A percentile compares a stretch with the other conserved stretches of the same genome.
Evolutionary conservation across 2,888 invertebrate genomes (phyloP).

Genomic region (Caenorhabditis virilis): DNA sequence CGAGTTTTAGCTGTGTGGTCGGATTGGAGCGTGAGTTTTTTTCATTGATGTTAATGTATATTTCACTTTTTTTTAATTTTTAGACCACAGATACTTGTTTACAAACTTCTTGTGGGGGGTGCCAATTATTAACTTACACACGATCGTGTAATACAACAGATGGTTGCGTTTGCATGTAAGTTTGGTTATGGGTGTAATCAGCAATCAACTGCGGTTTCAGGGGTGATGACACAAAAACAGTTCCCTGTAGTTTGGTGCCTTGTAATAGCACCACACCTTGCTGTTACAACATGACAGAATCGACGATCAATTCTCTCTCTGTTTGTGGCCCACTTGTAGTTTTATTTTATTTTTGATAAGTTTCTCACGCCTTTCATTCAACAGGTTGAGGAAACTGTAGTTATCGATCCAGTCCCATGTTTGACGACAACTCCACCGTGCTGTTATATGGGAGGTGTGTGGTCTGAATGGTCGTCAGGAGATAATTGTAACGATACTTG

Average conservation of each 20-base stretch:
- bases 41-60: too few species aligned
- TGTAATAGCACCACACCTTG: conserved; percentile 11
- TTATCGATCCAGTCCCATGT: conserved; percentile 8
- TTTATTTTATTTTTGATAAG: neutral
- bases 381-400: neutral
- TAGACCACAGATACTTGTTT: conserved; percentile 26
- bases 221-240: conserved; percentile 16
- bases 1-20: conserved; percentile 24
- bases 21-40: conserved; percentile 37
- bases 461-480: conserved; percentile 32
- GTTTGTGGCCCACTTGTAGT: conserved; percentile 24
- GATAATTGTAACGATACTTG: conserved; percentile 35
- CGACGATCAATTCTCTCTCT: conserved; percentile 14
- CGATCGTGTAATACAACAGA: conserved; percentile 20
- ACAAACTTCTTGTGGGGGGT: conserved; percentile 29
- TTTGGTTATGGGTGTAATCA: too few species aligned
- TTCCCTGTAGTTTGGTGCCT: conserved; percentile 16
- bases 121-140: conserved; percentile 9
- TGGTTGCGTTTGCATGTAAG: conserved; percentile 33
- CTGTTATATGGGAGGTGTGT: conserved; percentile 30
- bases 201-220: too few species aligned
- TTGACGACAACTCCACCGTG: conserved; percentile 15
- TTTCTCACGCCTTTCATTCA: neutral
- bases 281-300: conserved; percentile 10
- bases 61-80: too few species aligned